phyloP scores from a whole-genome alignment of 2,888 invertebrate species.

The Molorchus minor region DNA sequence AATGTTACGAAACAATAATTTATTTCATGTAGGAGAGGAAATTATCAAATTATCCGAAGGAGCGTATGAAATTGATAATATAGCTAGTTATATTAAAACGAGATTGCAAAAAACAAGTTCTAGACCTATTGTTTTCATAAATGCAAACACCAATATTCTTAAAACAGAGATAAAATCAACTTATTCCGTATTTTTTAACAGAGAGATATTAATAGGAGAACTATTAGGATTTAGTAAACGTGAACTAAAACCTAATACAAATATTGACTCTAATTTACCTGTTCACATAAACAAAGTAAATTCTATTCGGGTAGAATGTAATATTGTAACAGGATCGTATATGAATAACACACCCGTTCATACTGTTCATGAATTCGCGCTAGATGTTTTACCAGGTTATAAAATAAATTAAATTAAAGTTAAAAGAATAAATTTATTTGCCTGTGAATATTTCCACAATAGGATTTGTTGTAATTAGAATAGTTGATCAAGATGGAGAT shows the following conservation, averaged over 20 bases:
- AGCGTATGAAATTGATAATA: too few species aligned
- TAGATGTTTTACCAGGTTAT: conserved; percentile 51
- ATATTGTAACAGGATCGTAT: conserved; percentile 48
- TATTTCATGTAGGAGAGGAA: too few species aligned
- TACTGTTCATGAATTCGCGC: conserved; percentile 54
- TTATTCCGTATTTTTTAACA: too few species aligned
- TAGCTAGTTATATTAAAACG: too few species aligned
- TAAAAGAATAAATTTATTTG: conserved; percentile 53
- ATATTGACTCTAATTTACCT: conserved; percentile 46
- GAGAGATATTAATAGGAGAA: neutral
- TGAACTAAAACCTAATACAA: neutral
- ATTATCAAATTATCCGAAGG: too few species aligned
- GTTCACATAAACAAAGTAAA: conserved; percentile 52
- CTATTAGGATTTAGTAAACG: neutral
- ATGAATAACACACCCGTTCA: conserved; percentile 47
- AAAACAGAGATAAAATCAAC: too few species aligned
- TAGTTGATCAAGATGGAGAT: conserved; percentile 49
- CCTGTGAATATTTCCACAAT: conserved; percentile 47
- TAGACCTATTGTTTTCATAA: too few species aligned
- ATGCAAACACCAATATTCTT: too few species aligned
- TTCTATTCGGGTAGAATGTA: conserved; percentile 48
- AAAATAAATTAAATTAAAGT: conserved; percentile 54
- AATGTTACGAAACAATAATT: too few species aligned
- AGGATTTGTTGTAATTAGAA: conserved; percentile 43
- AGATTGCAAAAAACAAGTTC: too few species aligned